Percentiles rank a stretch among this genome's conserved stretches.
Evolutionary conservation across 2,797 vertebrate species (phyloP).

Genomic region (Tangara arthus): DNA sequence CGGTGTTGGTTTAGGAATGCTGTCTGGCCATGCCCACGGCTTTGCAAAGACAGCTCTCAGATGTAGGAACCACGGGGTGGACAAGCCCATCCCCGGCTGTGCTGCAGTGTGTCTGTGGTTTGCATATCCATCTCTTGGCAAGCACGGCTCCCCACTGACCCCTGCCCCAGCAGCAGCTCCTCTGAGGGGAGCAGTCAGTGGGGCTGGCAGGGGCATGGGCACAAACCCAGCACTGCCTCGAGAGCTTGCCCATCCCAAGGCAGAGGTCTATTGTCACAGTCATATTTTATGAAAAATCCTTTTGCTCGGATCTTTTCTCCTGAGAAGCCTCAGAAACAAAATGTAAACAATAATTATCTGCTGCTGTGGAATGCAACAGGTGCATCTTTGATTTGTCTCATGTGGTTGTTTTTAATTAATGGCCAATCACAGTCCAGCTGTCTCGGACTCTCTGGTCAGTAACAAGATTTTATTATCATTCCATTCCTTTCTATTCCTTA

Average conservation of each 20-base stretch:
- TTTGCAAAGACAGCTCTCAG: background rate
- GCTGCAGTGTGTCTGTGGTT: background rate
- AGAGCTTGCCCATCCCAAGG: background rate
- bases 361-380: too few species aligned
- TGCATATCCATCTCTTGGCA: background rate
- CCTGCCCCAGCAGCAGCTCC: background rate
- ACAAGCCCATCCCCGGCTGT: background rate
- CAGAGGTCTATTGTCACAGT: background rate
- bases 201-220: fast-evolving
- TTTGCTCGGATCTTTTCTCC: too few species aligned
- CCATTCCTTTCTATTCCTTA: too few species aligned
- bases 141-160: fast-evolving
- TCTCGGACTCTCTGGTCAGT: too few species aligned
- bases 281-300: too few species aligned
- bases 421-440: too few species aligned
- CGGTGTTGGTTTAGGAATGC: background rate
- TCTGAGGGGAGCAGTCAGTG: background rate
- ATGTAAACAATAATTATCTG: too few species aligned
- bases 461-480: too few species aligned
- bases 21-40: background rate
- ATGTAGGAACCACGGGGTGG: background rate
- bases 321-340: too few species aligned
- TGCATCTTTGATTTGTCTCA: too few species aligned
- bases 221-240: fast-evolving
- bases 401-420: too few species aligned